These are phyloP conservation scores for Bugulina stolonifera DNA, from an alignment of 2,888 invertebrate species.

Conservation along the genomic window DNA sequence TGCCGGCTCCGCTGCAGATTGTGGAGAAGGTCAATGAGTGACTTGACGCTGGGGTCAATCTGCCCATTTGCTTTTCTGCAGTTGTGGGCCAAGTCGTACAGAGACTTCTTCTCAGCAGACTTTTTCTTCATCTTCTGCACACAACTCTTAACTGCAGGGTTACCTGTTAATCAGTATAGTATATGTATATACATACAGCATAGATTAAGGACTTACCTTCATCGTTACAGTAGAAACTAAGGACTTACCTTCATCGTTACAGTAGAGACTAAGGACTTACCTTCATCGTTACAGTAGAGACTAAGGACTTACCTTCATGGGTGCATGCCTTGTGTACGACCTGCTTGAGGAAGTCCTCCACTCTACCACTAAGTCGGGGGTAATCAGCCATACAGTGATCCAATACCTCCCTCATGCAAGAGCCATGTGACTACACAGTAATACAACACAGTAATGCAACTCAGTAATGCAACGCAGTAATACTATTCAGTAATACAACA, in stretches of 20 bases:
- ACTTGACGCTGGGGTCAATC: not conserved
- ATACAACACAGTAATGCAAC: too few relatives aligned
- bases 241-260: too few relatives aligned
- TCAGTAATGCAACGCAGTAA: too few relatives aligned
- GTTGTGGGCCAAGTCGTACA: conserved; percentile 8
- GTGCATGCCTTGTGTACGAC: conserved; percentile 20
- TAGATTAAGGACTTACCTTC: too few relatives aligned
- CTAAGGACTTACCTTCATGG: conserved; percentile 10
- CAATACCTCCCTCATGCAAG: conserved; percentile 9
- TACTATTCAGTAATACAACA: too few relatives aligned
- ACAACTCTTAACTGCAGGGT: not conserved
- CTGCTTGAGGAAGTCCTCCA: not conserved
- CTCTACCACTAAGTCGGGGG: not conserved
- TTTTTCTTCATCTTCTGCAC: not conserved
- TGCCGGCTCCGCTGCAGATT: not conserved
- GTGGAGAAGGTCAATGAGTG: conserved; percentile 2
- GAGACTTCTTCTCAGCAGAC: not conserved
- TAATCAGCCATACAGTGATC: not conserved
- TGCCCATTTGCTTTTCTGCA: not conserved
- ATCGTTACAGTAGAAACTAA: too few relatives aligned
- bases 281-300: too few relatives aligned
- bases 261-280: too few relatives aligned
- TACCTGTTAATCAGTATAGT: too few relatives aligned
- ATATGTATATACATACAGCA: too few relatives aligned
- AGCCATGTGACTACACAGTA: not conserved